Conservation (phyloP, 2,888 invertebrate genomes). For the Tolmerus cingulatus region DNA sequence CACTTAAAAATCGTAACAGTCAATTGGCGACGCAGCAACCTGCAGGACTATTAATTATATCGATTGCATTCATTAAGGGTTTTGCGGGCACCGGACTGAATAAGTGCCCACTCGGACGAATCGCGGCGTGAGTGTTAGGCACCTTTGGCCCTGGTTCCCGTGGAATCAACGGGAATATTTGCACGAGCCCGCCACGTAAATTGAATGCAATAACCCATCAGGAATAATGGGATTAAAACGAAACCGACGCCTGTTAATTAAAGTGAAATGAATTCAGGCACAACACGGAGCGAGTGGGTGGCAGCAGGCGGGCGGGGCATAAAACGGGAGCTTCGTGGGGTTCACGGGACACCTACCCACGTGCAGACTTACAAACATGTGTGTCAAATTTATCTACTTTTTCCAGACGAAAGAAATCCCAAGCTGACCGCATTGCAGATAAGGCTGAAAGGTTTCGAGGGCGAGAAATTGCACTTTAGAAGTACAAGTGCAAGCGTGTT, state of each 20-base stretch:
- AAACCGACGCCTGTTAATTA: not conserved
- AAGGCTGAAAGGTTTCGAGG: constrained; percentile 1
- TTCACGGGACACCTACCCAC: not conserved
- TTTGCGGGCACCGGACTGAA: not conserved
- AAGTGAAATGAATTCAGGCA: not conserved
- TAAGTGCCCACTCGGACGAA: not conserved
- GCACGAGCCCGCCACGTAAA: not conserved
- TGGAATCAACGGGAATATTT: not conserved
- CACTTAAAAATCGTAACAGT: not conserved
- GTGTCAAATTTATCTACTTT: constrained; percentile 5
- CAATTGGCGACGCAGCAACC: not conserved
- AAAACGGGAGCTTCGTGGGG: not conserved
- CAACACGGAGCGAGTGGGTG: not conserved
- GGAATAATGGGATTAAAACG: not conserved
- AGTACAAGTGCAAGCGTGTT: not conserved
- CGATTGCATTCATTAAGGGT: not conserved
- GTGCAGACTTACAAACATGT: not conserved
- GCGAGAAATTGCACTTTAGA: constrained; percentile 17
- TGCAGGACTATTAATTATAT: not conserved
- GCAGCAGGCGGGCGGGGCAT: not conserved
- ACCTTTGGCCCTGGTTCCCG: not conserved
- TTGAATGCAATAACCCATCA: not conserved
- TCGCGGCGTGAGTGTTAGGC: not conserved
- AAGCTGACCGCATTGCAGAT: constrained; percentile 27
- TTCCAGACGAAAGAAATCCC: constrained; percentile 6